Conservation (phyloP, 1,140 invertebrate species). For the Drosophila lini region DNA sequence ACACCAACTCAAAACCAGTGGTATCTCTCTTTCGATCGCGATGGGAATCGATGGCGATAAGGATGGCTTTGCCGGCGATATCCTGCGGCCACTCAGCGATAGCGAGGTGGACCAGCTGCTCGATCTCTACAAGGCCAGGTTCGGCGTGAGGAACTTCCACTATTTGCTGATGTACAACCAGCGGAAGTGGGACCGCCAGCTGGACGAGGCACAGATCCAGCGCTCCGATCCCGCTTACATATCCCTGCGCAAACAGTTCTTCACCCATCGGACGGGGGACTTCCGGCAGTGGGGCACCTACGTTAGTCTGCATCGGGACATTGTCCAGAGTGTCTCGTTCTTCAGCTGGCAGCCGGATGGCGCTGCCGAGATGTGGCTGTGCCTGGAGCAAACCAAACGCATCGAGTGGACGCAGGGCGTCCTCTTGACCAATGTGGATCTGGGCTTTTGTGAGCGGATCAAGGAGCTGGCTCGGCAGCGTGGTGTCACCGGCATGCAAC, state of each 20-base stretch:
- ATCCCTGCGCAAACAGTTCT: slow-evolving; percentile 71
- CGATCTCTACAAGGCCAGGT: slow-evolving; percentile 57
- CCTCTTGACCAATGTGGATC: slow-evolving; percentile 71
- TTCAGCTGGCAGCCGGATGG: slow-evolving; percentile 63
- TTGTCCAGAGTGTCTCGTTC: slow-evolving; percentile 76
- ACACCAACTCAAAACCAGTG: not conserved
- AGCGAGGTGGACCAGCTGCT: slow-evolving; percentile 70
- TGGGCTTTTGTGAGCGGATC: slow-evolving; percentile 36
- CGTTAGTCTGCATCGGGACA: slow-evolving; percentile 68
- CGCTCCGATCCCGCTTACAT: slow-evolving; percentile 29
- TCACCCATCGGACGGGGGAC: slow-evolving; percentile 58
- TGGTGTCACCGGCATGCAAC: slow-evolving; percentile 42
- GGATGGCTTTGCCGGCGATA: slow-evolving; percentile 47
- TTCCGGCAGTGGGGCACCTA: slow-evolving; percentile 73
- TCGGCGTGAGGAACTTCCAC: slow-evolving; percentile 61
- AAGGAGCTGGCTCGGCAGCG: slow-evolving; percentile 44
- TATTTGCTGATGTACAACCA: slow-evolving; percentile 75
- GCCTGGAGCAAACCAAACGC: slow-evolving; percentile 58
- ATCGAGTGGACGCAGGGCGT: slow-evolving; percentile 70
- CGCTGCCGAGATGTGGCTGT: slow-evolving; percentile 54
- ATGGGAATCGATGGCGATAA: slow-evolving; percentile 55
- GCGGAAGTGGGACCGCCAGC: slow-evolving; percentile 70
- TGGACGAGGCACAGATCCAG: slow-evolving; percentile 37
- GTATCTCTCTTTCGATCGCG: not conserved
- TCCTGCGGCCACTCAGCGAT: slow-evolving; percentile 64